Conservation (phyloP, 2,797 vertebrate species). For the Ibycter americanus region DNA sequence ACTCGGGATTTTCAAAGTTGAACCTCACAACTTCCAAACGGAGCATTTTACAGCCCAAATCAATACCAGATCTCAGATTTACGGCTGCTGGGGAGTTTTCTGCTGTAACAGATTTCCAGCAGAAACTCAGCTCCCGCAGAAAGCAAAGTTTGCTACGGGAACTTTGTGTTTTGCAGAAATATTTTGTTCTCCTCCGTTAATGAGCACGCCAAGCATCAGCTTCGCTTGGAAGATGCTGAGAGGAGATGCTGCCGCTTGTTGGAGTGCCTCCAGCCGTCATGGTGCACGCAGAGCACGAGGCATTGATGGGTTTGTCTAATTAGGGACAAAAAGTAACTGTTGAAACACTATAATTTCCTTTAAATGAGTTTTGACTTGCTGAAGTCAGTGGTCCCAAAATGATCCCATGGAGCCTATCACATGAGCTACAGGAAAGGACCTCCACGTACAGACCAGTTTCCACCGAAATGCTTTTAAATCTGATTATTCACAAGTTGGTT, state of each 20-base stretch:
- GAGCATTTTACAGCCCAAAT: not conserved
- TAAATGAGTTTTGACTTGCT: not conserved
- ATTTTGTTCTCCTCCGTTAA: not conserved
- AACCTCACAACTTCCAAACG: accelerated
- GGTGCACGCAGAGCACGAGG: accelerated
- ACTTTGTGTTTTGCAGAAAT: not conserved
- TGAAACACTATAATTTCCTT: not conserved
- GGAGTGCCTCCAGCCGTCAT: not conserved
- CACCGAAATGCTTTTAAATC: not conserved
- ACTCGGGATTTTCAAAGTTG: accelerated
- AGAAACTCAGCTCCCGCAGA: not conserved
- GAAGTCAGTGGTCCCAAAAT: not conserved
- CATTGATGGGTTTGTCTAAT: not conserved
- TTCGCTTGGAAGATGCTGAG: not conserved
- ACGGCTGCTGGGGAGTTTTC: accelerated
- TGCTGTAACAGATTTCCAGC: accelerated
- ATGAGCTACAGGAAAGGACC: accelerated
- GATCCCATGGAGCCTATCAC: accelerated
- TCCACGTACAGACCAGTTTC: accelerated
- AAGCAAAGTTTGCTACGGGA: not conserved
- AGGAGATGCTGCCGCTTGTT: not conserved
- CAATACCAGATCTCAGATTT: accelerated
- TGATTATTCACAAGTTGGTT: not conserved
- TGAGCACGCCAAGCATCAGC: accelerated
- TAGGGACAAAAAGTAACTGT: not conserved